phyloP scores from a whole-genome alignment of 2,113 vertebrate species.

The Burhinus oedicnemus region DNA sequence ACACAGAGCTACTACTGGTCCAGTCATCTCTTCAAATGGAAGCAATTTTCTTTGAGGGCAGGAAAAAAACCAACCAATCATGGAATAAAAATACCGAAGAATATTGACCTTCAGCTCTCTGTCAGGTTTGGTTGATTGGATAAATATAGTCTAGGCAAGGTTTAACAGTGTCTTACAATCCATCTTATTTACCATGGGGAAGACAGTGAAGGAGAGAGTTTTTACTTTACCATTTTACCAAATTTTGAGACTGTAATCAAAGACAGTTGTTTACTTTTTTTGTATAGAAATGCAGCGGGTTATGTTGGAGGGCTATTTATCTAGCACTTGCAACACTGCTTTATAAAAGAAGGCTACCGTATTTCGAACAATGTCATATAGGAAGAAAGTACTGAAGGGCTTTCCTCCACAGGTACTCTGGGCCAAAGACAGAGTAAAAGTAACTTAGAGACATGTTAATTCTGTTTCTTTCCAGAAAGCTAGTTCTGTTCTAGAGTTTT shows the following conservation, averaged over 20 bases:
- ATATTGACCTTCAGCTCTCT: neutral
- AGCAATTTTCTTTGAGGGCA: neutral
- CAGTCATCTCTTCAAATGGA: neutral
- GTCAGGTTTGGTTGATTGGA: neutral
- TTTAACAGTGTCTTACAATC: neutral
- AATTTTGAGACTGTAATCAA: neutral
- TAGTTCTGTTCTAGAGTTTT: neutral
- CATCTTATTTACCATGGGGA: neutral
- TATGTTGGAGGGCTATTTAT: neutral
- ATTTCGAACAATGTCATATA: neutral
- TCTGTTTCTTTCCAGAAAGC: neutral
- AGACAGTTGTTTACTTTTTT: neutral
- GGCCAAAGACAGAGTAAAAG: neutral
- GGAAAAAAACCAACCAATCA: neutral
- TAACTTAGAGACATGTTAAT: neutral
- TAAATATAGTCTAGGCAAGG: neutral
- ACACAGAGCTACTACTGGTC: neutral
- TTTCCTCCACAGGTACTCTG: neutral
- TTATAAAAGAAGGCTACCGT: neutral
- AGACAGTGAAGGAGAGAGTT: neutral
- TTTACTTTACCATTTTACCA: neutral
- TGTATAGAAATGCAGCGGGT: rapidly evolving
- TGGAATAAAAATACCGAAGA: neutral
- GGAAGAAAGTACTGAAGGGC: neutral
- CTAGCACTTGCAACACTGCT: neutral